These are phyloP conservation scores for Diadromus collaris DNA, from an alignment of 2,888 invertebrate species.

Conservation along the genomic window DNA sequence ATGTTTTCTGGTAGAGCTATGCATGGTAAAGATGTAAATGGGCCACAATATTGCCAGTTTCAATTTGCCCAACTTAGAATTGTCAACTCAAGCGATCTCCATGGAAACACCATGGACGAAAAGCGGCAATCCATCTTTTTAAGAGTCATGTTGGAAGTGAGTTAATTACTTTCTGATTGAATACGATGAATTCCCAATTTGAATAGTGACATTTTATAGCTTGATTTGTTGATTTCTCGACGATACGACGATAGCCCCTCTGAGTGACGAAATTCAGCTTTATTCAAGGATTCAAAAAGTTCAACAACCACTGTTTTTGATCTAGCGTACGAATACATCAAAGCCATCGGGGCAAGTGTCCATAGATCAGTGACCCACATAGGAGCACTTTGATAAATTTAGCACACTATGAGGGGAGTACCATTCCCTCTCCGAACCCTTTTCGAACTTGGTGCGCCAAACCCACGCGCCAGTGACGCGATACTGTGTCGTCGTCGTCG, in stretches of 20 bases:
- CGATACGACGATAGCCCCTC: background rate
- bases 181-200: background rate
- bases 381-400: background rate
- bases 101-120: background rate
- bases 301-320: background rate
- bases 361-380: background rate
- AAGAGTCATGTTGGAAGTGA: background rate
- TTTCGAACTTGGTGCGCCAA: background rate
- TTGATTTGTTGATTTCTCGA: background rate
- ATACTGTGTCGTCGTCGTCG: slow-evolving; percentile 4
- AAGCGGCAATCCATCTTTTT: background rate
- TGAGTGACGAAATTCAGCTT: background rate
- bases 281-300: background rate
- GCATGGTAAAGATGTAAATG: no score
- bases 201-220: background rate
- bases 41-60: background rate
- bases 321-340: background rate
- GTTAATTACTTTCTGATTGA: background rate
- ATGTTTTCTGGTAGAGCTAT: no score
- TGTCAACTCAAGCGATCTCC: background rate
- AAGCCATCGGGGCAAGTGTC: background rate
- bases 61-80: background rate
- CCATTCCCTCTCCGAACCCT: background rate
- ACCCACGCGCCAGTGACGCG: background rate
- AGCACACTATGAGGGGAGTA: background rate